Evolutionary conservation across 2,888 invertebrate genomes (phyloP).

Genomic region (Xestia rhomboidea): DNA sequence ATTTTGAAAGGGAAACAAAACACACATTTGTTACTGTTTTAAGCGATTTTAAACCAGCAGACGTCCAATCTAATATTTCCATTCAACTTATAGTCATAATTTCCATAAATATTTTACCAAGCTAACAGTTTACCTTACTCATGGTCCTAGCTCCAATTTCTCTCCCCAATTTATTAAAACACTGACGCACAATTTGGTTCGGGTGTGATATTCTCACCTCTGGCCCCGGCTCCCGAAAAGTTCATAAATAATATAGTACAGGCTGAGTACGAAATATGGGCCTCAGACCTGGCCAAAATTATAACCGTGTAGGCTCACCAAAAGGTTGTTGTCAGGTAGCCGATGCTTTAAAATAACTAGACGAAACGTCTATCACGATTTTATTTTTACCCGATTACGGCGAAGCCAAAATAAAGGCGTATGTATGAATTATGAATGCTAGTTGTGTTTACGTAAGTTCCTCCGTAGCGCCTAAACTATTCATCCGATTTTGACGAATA

Average conservation of each 20-base stretch:
- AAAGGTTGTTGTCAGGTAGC: slow-evolving; percentile 41
- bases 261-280: not conserved
- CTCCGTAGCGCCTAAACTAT: no score
- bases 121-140: not conserved
- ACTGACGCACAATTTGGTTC: slow-evolving; percentile 17
- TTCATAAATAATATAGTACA: slow-evolving; percentile 48
- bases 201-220: slow-evolving; percentile 45
- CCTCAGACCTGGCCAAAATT: slow-evolving; percentile 29
- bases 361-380: not conserved
- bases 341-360: slow-evolving; percentile 30
- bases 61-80: not conserved
- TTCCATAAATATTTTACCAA: not conserved
- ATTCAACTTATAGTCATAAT: not conserved
- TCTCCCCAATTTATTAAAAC: slow-evolving; percentile 18
- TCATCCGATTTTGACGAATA: no score
- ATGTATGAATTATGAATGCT: no score
- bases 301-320: not conserved
- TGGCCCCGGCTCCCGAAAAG: slow-evolving; percentile 25
- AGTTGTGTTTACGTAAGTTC: no score
- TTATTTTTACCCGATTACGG: not conserved
- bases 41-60: not conserved
- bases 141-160: not conserved
- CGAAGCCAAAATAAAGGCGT: no score
- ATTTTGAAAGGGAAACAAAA: not conserved
- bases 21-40: not conserved